A percentile compares a stretch with the other conserved stretches of the same genome.
Conservation (phyloP, 2,113 vertebrate species). For the Silurus asotus region DNA sequence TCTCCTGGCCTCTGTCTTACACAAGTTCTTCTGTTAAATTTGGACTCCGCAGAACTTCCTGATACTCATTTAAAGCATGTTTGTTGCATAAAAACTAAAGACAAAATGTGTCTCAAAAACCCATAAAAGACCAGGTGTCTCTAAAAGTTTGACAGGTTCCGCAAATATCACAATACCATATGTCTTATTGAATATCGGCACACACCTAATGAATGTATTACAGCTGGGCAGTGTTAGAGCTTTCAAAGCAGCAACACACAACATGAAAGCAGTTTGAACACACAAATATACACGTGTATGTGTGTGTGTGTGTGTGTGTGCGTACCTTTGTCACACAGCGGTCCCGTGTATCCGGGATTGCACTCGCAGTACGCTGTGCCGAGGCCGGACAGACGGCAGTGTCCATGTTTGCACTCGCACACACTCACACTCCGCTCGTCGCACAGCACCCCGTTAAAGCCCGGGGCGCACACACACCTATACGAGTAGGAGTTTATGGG, state of each 20-base stretch:
- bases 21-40: too few relatives aligned
- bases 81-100: too few relatives aligned
- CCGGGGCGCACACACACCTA: constrained; percentile 94
- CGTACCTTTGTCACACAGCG: constrained; percentile 89
- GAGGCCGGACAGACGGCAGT: constrained; percentile 89
- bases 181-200: neutral
- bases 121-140: too few relatives aligned
- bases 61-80: too few relatives aligned
- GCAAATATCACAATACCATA: neutral
- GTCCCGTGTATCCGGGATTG: constrained; percentile 88
- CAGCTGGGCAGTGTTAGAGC: constrained; percentile 23
- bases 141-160: too few relatives aligned
- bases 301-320: neutral
- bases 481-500: constrained; percentile 98
- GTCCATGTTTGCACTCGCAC: constrained; percentile 95
- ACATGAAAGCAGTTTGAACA: neutral
- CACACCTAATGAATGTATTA: neutral
- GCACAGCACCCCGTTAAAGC: constrained; percentile 89
- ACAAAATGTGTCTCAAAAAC: too few relatives aligned
- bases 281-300: neutral
- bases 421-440: constrained; percentile 85
- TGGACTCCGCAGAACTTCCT: too few relatives aligned
- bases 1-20: too few relatives aligned
- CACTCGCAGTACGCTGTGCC: constrained; percentile 96
- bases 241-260: constrained; percentile 5